Evolutionary conservation across 2,888 invertebrate genomes (phyloP).

Genomic region (Harpalus rubripes): DNA sequence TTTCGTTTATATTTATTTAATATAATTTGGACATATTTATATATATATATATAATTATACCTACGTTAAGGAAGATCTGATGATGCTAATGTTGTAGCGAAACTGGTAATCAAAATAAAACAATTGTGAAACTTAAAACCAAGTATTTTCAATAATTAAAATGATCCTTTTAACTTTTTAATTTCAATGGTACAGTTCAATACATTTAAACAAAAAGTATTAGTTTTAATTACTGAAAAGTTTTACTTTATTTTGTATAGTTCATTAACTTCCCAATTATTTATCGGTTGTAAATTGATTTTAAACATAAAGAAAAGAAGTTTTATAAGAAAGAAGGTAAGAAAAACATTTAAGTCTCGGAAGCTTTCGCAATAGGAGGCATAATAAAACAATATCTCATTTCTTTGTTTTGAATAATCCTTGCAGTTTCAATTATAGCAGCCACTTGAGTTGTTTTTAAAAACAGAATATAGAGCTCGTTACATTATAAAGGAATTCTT

Average conservation of each 20-base stretch:
- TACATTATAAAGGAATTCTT: conserved; percentile 65
- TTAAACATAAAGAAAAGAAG: not conserved
- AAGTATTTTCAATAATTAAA: too few species aligned
- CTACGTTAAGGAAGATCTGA: too few species aligned
- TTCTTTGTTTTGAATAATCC: conserved; percentile 67
- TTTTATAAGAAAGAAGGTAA: not conserved
- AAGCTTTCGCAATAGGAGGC: conserved; percentile 38
- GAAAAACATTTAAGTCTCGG: conserved; percentile 43
- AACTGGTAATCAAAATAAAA: too few species aligned
- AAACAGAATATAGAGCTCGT: conserved; percentile 63
- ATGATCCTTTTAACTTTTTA: not conserved
- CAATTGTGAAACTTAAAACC: too few species aligned
- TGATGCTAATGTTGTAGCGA: too few species aligned
- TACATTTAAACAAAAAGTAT: not conserved
- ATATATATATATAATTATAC: too few species aligned
- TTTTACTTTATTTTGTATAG: not conserved
- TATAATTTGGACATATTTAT: too few species aligned
- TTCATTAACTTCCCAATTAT: not conserved
- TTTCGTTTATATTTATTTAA: too few species aligned
- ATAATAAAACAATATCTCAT: conserved; percentile 65
- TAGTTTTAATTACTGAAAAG: not conserved
- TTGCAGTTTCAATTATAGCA: conserved; percentile 63
- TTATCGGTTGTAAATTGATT: not conserved
- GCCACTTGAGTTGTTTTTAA: conserved; percentile 62
- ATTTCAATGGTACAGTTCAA: not conserved